Base-by-base conservation (phyloP, 2,797 vertebrate genomes). In the Picus viridis region DNA sequence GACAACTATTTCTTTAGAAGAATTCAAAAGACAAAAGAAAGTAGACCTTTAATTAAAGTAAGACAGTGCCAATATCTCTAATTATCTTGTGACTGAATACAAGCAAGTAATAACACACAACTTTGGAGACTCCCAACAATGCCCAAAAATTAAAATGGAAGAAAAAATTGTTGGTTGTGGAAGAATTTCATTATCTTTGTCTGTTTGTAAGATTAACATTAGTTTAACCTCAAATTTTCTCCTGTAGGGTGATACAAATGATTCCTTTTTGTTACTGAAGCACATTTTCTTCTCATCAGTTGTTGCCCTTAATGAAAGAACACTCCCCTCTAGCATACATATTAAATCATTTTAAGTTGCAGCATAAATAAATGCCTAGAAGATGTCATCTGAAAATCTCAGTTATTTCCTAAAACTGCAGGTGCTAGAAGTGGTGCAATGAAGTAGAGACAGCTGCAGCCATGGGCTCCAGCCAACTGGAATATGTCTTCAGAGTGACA, bases 381-480 rank as follows among this genome's bases (percentile, higher is more conserved):
- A 94, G 83, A 91, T 86, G 96, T 97, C 96, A 97, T 82, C 83
- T 93, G 95, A 96, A 97, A 97, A 97, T 94, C 90, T 95, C 84
- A 95, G 90, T 80, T 97, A 96, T 97, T 97, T 97, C 96, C 23
- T 71, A 96, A 96, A 97, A 53, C 51, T 97, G 95, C 97, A 98
- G 97, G 96, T 98, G 97, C 92, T 96, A 79, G 64, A 86, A 91
- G 39, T 75, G 24, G 71, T 77, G 68, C 89, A 94, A 92, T 92
- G 95, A 97, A 97, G 94, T 85, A 92, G 19, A 96, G 90, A 95
- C 94, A 96, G 93, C 90, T 96, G 96, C 93, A 95, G 76, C 68
- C 71, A 89, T 61, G 84, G 71, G 61, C 86, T 87, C 58, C 3
- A 1, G 84, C 76, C 97, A 97, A 97, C 71, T 95, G 89, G 92